Base-by-base conservation (phyloP, 2,888 invertebrate species). In the Alitta virens region DNA sequence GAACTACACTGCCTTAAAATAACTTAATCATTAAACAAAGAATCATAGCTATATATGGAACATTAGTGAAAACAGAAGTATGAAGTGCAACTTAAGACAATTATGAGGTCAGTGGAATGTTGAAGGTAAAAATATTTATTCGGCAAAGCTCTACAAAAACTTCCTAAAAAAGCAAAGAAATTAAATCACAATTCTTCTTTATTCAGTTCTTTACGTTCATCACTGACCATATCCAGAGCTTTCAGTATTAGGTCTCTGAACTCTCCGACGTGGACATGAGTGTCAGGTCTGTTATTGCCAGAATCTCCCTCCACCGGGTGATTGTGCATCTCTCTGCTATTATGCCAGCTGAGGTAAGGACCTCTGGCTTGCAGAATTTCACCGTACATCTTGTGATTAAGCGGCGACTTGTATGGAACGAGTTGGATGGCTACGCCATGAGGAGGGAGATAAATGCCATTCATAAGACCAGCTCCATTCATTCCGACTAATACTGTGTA, bases 401-500 rank as follows among this genome's bases (percentile, higher is more conserved):
- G 49, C 2, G 42, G 21, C 12, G 69, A 74, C 54, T 70, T 66
- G 63, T 72, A 74, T 21, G 75, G 74, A 14, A 74, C 72, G 21
- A 75, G 62, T 63, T 75, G 75, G n/a, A 75, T 67, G 3, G 70
- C 68, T n/a, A 73, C 72, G 51, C 68, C 68, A 33, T 62, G 56
- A n/a, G 63, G 56, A 5, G 73, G 74, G 5, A 73, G 63, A 60
- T 70, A 75, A 1, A 75, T 24, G 38, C 69, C 72, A 65, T 75
- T 75, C 56, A 68, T 74, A 7, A 75, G 66, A 24, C 75, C 75
- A 33, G 75, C 75, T 49, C 75, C 75, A 68, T 75, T 75, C 65
- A 75, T 69, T 1, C 74, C 75, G 38, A 72, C 66, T 33, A 75
- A 51, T 1, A 75, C 70, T 26, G 67, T 62, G 57, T 69, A 74